These are phyloP conservation scores for Neotoxoptera formosana DNA, from an alignment of 1,140 invertebrate genomes.

Conservation along the genomic window DNA sequence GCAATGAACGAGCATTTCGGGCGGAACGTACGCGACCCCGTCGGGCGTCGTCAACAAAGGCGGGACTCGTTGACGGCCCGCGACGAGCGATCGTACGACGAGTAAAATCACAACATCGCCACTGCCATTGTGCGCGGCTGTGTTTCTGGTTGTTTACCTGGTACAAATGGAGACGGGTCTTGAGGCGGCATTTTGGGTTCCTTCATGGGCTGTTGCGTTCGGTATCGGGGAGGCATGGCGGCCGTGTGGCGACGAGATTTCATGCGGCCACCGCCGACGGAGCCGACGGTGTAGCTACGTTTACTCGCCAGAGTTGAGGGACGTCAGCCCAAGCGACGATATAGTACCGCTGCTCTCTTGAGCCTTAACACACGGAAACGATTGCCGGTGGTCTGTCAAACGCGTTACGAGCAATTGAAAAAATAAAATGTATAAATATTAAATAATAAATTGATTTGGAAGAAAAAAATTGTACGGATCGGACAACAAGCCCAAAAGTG, in stretches of 20 bases:
- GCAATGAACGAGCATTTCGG: not conserved
- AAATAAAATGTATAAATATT: not conserved
- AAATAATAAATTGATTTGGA: not conserved
- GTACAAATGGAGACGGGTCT: not conserved
- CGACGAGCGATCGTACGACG: not conserved
- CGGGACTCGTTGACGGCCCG: too few relatives aligned
- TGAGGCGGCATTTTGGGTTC: not conserved
- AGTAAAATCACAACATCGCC: not conserved
- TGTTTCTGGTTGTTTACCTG: not conserved
- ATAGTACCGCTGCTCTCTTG: not conserved
- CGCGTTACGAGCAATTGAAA: not conserved
- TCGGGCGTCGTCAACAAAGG: not conserved
- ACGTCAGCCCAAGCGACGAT: not conserved
- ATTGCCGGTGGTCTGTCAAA: not conserved
- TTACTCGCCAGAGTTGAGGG: not conserved
- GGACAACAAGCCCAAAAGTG: not conserved
- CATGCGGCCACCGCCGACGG: too few relatives aligned
- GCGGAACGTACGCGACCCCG: not conserved
- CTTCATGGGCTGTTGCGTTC: too few relatives aligned
- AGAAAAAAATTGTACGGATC: not conserved
- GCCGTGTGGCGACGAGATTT: not conserved
- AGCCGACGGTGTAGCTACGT: not conserved
- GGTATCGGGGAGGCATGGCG: not conserved
- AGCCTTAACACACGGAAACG: not conserved
- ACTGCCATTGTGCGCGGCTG: not conserved